Evolutionary conservation across 2,113 vertebrate genomes (phyloP).

Genomic region (Anolis sagrei): DNA sequence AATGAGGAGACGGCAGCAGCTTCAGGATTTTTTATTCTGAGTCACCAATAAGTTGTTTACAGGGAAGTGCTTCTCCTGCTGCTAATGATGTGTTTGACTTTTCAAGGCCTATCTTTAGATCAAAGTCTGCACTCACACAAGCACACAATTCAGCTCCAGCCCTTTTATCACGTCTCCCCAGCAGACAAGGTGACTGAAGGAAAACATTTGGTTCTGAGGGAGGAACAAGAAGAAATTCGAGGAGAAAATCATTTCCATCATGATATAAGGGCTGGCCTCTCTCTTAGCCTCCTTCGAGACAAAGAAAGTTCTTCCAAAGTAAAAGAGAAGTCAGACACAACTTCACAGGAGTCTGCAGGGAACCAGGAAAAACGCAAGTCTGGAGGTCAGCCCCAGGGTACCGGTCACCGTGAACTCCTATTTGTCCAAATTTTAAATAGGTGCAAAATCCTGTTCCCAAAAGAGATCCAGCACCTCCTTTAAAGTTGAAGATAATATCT

Average conservation of each 20-base stretch:
- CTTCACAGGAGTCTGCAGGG: neutral
- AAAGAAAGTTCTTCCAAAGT: neutral
- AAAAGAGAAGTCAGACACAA: neutral
- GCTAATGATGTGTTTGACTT: constrained; percentile 36
- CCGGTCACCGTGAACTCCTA: too few relatives aligned
- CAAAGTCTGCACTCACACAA: constrained; percentile 1
- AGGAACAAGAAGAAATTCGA: neutral
- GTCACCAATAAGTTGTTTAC: constrained; percentile 24
- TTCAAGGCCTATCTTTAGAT: constrained; percentile 36
- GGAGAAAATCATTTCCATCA: neutral
- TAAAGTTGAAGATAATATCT: too few relatives aligned
- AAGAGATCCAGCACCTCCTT: too few relatives aligned
- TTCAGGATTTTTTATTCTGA: constrained; percentile 11
- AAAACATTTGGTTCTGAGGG: neutral
- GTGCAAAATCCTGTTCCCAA: too few relatives aligned
- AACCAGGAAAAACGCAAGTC: neutral
- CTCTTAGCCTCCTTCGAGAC: neutral
- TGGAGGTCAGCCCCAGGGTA: too few relatives aligned
- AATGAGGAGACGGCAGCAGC: neutral
- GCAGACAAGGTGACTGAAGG: neutral
- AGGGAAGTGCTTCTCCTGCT: constrained; percentile 11
- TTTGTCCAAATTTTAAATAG: too few relatives aligned
- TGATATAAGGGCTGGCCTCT: neutral
- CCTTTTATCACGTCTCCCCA: neutral
- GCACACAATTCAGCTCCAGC: neutral